phyloP scores from a whole-genome alignment of 2,888 invertebrate genomes.

The Bursaphelenchus okinawaensis region DNA sequence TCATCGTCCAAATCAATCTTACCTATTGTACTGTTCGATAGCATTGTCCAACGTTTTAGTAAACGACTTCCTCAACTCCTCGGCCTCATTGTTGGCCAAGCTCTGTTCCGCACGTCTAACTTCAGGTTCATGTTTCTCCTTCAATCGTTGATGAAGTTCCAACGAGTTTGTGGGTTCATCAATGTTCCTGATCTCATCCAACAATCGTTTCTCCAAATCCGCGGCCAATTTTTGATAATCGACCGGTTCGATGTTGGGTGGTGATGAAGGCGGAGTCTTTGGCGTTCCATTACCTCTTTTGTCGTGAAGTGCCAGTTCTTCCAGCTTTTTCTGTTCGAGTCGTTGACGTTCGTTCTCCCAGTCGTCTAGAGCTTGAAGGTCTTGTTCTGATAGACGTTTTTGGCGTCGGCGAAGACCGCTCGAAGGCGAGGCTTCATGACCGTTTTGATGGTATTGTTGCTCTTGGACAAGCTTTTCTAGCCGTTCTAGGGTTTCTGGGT shows the following conservation, averaged over 20 bases:
- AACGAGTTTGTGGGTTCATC: slow-evolving; percentile 18
- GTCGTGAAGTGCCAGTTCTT: not conserved
- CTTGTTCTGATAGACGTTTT: slow-evolving; percentile 12
- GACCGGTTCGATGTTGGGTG: slow-evolving; percentile 17
- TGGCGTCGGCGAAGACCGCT: not conserved
- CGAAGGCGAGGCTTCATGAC: not conserved
- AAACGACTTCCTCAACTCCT: slow-evolving; percentile 19
- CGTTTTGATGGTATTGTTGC: slow-evolving; percentile 2
- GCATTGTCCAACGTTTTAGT: slow-evolving; percentile 27
- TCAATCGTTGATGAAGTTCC: slow-evolving; percentile 26
- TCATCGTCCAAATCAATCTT: no score
- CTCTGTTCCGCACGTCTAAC: slow-evolving; percentile 15
- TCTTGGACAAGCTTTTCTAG: not conserved
- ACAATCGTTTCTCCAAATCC: slow-evolving; percentile 28
- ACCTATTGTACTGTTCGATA: slow-evolving; percentile 26
- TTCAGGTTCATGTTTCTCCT: slow-evolving; percentile 13
- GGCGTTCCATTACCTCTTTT: slow-evolving; percentile 6
- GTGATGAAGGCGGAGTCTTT: slow-evolving; percentile 23
- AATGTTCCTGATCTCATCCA: slow-evolving; percentile 24
- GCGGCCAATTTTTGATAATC: slow-evolving; percentile 30
- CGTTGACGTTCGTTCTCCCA: slow-evolving; percentile 11
- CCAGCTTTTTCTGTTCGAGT: not conserved
- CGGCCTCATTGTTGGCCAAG: slow-evolving; percentile 16
- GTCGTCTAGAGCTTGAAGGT: slow-evolving; percentile 7
- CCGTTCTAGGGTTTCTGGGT: not conserved